Evolutionary conservation across 2,888 invertebrate species (phyloP).

Genomic region (Chironomus riparius): DNA sequence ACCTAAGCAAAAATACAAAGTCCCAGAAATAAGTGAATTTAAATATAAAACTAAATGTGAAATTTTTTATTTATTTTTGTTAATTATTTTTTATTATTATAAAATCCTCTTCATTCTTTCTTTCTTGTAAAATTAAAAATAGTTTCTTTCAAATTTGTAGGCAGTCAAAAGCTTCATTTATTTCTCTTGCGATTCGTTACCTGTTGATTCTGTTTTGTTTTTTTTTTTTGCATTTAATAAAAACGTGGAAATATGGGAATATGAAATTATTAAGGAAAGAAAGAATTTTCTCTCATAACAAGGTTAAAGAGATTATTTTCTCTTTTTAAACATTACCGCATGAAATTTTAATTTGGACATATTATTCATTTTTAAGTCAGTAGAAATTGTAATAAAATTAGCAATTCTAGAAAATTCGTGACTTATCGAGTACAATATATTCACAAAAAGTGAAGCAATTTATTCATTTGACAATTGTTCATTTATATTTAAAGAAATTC

Average conservation of each 20-base stretch:
- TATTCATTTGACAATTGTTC: too few relatives aligned
- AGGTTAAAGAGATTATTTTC: neutral
- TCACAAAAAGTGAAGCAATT: too few relatives aligned
- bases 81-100: neutral
- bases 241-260: neutral
- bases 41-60: neutral
- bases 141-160: neutral
- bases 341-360: too few relatives aligned
- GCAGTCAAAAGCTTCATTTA: neutral
- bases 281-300: neutral
- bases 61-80: neutral
- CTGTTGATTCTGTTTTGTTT: neutral
- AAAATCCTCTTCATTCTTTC: neutral
- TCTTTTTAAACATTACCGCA: too few relatives aligned
- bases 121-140: neutral
- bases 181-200: neutral
- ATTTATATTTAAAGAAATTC: too few relatives aligned
- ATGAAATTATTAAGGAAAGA: neutral
- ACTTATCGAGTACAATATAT: too few relatives aligned
- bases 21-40: neutral
- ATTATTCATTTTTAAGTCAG: too few relatives aligned
- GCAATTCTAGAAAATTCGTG: too few relatives aligned
- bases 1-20: neutral
- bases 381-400: too few relatives aligned
- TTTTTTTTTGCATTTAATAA: neutral